Base-by-base conservation (phyloP, 2,113 vertebrate species). In the Psilopsiagon aymara region DNA sequence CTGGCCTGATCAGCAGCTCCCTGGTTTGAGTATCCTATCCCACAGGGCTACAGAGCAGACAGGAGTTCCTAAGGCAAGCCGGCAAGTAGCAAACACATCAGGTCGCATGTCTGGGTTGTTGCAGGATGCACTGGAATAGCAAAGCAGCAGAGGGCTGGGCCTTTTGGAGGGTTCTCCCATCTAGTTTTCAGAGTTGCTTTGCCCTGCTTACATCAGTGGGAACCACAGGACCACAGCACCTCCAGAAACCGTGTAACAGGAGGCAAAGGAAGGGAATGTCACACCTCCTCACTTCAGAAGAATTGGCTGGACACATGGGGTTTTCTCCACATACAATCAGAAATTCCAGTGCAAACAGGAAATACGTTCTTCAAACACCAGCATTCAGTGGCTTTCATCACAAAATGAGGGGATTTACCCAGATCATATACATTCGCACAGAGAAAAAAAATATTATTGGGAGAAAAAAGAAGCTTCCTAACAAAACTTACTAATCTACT, bases 21-120 rank as follows among this genome's bases (percentile, higher is more conserved):
- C 12, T 69, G 59, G 41, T 66, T 60, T 52, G 59, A 90, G 82
- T 4, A n/a, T 59, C 41, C 4, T 35, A 24, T 9, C 2, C 6
- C 35, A 17, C 33, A 64, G 39, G 21, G 39, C 27, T 62, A 9
- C 13, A 70, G 51, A 43, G n/a, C 55, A 84, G 62, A 49, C 1
- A 1, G 31, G 15, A 82, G 39, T 33, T 62, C 39, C 75, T 25
- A 19, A 9, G 6, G 33, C 60, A 59, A 49, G 21, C 6, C 0
- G 0, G 6, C 25, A 25, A 0, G 0, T 7, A 52, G 76, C 55
- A 68, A 78, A 47, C 52, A 39, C 1, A 1, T 7, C 2, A 1
- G 2, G 0, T 76, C 47, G 69, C 60, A 16, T 3, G 0, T 6
- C 33, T 27, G 33, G 29, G 28, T 37, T 64, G 73, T 16, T 28